These are phyloP conservation scores for Cheilosia grossa DNA, from an alignment of 2,888 invertebrate genomes.

Conservation along the genomic window DNA sequence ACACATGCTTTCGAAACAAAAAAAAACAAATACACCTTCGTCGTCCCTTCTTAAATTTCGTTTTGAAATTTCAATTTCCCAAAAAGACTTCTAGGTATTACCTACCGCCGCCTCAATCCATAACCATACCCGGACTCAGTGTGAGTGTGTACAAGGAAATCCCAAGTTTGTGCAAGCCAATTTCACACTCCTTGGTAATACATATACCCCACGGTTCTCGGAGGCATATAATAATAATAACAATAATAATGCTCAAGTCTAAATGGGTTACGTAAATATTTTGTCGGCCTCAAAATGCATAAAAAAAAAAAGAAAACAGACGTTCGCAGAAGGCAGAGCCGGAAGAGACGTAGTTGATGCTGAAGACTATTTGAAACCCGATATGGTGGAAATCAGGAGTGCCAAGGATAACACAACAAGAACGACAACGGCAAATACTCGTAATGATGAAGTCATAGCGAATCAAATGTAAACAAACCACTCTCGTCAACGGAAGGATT, in stretches of 20 bases:
- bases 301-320: constrained; percentile 5
- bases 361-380: constrained; percentile 25
- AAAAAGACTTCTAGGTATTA: constrained; percentile 44
- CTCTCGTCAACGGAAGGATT: constrained; percentile 33
- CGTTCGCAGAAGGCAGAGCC: no score
- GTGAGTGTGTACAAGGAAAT: not conserved
- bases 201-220: not conserved
- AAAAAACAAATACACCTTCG: constrained; percentile 20
- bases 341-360: no score
- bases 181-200: constrained; percentile 23
- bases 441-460: constrained; percentile 34
- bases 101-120: not conserved
- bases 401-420: constrained; percentile 32
- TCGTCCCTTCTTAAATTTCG: constrained; percentile 43
- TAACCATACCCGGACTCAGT: not conserved
- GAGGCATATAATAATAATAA: constrained; percentile 52
- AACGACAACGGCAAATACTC: not conserved
- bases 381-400: constrained; percentile 24
- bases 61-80: constrained; percentile 71
- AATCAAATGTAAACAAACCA: constrained; percentile 51
- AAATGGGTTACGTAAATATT: constrained; percentile 72
- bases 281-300: constrained; percentile 16
- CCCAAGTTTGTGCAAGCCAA: constrained; percentile 42
- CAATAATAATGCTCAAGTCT: constrained; percentile 57
- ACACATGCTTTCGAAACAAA: constrained; percentile 11